phyloP scores from a whole-genome alignment of 53 echinoderm and acorn worm genomes.

The Stichopus horrens region DNA sequence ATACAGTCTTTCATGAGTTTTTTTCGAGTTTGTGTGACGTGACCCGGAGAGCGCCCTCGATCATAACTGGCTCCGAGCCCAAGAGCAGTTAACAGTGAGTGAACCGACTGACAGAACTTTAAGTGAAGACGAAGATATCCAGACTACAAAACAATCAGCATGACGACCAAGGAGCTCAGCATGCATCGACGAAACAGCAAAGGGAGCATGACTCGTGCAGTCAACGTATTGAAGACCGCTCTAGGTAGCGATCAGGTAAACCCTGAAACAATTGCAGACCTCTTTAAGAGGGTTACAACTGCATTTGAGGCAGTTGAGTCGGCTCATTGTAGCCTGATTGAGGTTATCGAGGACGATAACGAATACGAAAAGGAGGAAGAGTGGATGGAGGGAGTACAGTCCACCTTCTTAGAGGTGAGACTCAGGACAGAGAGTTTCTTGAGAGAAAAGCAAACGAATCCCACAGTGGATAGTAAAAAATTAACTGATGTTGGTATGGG shows the following conservation, averaged over 20 bases:
- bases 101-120: background rate
- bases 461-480: conserved; percentile 15
- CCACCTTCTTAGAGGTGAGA: conserved; percentile 46
- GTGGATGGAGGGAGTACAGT: conserved; percentile 51
- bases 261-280: conserved; percentile 12
- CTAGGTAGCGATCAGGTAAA: conserved; percentile 16
- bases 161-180: background rate
- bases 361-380: conserved; percentile 44
- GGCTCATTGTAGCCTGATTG: conserved; percentile 9
- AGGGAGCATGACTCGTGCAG: conserved; percentile 36
- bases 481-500: background rate
- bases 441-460: conserved; percentile 24
- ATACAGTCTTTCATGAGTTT: too few species aligned
- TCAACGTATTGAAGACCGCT: conserved; percentile 30
- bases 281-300: conserved; percentile 16
- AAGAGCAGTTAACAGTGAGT: conserved; percentile 15
- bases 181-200: conserved; percentile 28
- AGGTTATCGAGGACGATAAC: conserved; percentile 7
- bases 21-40: background rate
- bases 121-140: too few species aligned
- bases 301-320: conserved; percentile 46
- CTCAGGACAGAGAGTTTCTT: conserved; percentile 47
- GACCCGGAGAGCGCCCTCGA: background rate
- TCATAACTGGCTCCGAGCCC: too few species aligned
- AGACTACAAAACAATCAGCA: background rate